Evolutionary conservation across 2,797 vertebrate species (phyloP).

Genomic region (Crenuchus spilurus): DNA sequence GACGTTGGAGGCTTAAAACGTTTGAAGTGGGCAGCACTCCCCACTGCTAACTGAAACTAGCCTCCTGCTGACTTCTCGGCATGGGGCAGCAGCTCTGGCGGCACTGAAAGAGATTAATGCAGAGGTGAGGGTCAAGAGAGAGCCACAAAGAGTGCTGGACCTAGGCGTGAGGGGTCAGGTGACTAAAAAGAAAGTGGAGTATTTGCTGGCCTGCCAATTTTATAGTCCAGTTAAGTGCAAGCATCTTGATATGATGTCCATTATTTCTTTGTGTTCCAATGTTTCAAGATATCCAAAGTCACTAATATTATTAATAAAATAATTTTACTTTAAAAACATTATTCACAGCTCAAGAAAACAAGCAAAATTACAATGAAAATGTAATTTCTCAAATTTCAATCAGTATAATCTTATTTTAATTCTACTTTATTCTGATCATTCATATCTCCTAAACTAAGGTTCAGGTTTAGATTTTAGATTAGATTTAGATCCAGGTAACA

Average conservation of each 20-base stretch:
- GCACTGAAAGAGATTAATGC: slow-evolving; percentile 54
- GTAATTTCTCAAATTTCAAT: no score
- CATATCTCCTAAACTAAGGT: no score
- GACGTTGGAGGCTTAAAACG: slow-evolving; percentile 38
- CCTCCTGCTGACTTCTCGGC: slow-evolving; percentile 49
- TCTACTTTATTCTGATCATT: no score
- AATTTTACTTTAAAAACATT: no score
- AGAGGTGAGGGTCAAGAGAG: slow-evolving; percentile 40
- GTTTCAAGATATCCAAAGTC: no score
- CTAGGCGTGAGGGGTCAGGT: slow-evolving; percentile 33
- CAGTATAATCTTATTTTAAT: no score
- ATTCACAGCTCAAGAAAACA: no score
- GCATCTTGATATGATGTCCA: neutral
- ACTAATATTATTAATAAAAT: no score
- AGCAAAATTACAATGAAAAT: no score
- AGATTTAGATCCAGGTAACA: no score
- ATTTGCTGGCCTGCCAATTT: neutral
- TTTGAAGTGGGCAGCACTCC: slow-evolving; percentile 50
- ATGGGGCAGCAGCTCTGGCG: slow-evolving; percentile 57
- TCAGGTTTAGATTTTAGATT: no score
- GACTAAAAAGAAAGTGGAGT: slow-evolving; percentile 28
- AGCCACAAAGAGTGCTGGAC: slow-evolving; percentile 8
- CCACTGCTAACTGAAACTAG: slow-evolving; percentile 56
- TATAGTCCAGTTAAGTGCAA: neutral
- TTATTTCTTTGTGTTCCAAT: neutral